phyloP scores from a whole-genome alignment of 2,797 vertebrate species.

The Chelon auratus region DNA sequence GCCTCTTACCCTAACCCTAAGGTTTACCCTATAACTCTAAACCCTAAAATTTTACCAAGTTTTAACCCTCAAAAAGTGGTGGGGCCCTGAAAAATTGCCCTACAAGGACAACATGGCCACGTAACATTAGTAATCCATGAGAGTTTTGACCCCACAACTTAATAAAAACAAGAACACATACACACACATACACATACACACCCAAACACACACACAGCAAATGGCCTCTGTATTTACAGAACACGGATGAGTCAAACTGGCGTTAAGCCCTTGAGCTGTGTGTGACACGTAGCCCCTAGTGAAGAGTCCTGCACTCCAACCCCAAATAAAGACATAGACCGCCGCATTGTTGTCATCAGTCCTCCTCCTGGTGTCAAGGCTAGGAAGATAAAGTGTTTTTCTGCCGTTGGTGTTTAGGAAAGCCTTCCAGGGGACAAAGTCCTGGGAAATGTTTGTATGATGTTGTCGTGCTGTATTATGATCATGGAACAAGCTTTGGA shows the following conservation, averaged over 20 bases:
- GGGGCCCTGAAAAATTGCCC: too few relatives aligned
- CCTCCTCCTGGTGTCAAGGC: conserved; percentile 75
- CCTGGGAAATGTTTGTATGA: conserved; percentile 80
- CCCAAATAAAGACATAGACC: conserved; percentile 86
- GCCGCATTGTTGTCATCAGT: conserved; percentile 74
- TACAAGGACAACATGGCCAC: too few relatives aligned
- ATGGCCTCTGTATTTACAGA: conserved; percentile 78
- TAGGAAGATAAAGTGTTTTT: conserved; percentile 68
- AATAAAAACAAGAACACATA: conserved; percentile 42
- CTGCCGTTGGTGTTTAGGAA: conserved; percentile 79
- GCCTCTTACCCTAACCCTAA: too few relatives aligned
- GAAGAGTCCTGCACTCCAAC: conserved; percentile 70
- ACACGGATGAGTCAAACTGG: conserved; percentile 70
- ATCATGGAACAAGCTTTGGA: conserved; percentile 66
- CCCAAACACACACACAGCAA: conserved; percentile 29
- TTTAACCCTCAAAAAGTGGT: too few relatives aligned
- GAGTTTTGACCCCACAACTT: too few relatives aligned
- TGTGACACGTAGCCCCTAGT: conserved; percentile 61
- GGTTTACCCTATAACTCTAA: too few relatives aligned
- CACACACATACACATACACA: conserved; percentile 28
- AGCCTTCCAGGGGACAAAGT: conserved; percentile 76
- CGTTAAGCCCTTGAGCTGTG: conserved; percentile 67
- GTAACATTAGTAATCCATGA: too few relatives aligned
- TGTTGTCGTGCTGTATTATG: conserved; percentile 74
- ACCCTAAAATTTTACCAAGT: too few relatives aligned